Percentiles rank a stretch among this genome's conserved stretches.
phyloP scores from a whole-genome alignment of 2,888 invertebrate genomes.

The Girardia tigrina region DNA sequence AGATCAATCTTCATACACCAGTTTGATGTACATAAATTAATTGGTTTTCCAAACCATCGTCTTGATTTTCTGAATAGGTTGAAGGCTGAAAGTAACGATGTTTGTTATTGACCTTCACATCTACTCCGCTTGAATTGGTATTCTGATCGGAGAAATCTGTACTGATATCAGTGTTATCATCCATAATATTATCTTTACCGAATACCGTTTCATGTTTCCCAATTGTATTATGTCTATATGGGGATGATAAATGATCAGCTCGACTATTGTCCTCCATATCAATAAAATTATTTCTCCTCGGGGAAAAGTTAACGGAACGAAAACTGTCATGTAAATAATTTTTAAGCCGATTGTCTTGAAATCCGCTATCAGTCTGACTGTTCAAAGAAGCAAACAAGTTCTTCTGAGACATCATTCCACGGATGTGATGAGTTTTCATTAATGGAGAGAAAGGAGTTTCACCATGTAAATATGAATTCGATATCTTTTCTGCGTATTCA shows the following conservation, averaged over 20 bases:
- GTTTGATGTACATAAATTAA: conserved; percentile 17
- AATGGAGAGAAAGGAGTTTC: background rate
- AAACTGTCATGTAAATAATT: conserved; percentile 20
- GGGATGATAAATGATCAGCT: background rate
- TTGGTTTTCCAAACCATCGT: background rate
- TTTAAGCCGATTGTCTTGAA: conserved; percentile 10
- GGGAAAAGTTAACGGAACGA: background rate
- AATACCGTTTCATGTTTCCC: conserved; percentile 14
- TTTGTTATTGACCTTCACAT: conserved; percentile 19
- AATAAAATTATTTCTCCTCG: background rate
- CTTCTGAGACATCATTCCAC: background rate
- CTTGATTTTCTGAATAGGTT: conserved; percentile 9
- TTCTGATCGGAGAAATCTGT: conserved; percentile 19
- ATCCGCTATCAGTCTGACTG: background rate
- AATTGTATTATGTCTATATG: conserved; percentile 6
- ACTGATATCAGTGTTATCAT: conserved; percentile 20
- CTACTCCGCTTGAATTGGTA: conserved; percentile 6
- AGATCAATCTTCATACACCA: conserved; percentile 5
- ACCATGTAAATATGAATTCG: background rate
- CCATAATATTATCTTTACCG: conserved; percentile 23
- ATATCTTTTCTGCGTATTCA: background rate
- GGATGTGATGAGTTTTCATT: background rate
- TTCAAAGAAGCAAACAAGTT: background rate
- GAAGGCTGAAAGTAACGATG: background rate
- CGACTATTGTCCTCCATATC: background rate